Evolutionary conservation across 2,888 invertebrate species (phyloP).

Genomic region (Eupsilia transversa): DNA sequence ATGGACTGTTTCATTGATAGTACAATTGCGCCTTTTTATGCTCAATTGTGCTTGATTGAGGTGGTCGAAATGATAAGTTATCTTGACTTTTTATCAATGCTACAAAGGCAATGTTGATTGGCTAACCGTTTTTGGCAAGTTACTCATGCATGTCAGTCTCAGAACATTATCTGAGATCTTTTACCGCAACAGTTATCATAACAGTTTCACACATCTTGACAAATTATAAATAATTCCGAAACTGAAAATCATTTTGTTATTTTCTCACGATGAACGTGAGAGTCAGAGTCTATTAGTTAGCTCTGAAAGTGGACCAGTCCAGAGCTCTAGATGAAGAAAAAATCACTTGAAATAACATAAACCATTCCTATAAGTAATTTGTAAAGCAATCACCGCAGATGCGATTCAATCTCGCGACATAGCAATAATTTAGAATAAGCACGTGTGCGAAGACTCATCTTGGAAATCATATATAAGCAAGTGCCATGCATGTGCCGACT

Average conservation of each 20-base stretch:
- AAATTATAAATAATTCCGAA: neutral
- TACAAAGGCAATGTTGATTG: conserved; percentile 33
- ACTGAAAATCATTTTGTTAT: neutral
- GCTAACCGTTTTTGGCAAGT: conserved; percentile 15
- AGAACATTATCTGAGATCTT: neutral
- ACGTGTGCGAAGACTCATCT: conserved; percentile 56
- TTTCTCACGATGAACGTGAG: neutral
- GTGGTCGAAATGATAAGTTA: conserved; percentile 35
- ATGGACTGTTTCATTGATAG: conserved; percentile 47
- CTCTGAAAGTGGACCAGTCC: conserved; percentile 4
- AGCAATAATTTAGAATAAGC: conserved; percentile 46
- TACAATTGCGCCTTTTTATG: conserved; percentile 52
- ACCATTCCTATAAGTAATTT: conserved; percentile 29
- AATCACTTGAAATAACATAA: conserved; percentile 18
- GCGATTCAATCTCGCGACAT: conserved; percentile 46
- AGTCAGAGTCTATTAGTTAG: neutral
- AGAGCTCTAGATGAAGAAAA: conserved; percentile 7
- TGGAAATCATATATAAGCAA: conserved; percentile 65
- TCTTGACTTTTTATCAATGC: conserved; percentile 40
- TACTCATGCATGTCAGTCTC: neutral
- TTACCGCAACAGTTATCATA: neutral
- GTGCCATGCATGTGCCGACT: conserved; percentile 67
- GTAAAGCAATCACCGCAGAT: conserved; percentile 47
- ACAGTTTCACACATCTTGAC: conserved; percentile 1
- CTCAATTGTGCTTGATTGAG: conserved; percentile 47